Evolutionary conservation across 2,113 vertebrate species (phyloP).

Genomic region (Oryzias woworae): DNA sequence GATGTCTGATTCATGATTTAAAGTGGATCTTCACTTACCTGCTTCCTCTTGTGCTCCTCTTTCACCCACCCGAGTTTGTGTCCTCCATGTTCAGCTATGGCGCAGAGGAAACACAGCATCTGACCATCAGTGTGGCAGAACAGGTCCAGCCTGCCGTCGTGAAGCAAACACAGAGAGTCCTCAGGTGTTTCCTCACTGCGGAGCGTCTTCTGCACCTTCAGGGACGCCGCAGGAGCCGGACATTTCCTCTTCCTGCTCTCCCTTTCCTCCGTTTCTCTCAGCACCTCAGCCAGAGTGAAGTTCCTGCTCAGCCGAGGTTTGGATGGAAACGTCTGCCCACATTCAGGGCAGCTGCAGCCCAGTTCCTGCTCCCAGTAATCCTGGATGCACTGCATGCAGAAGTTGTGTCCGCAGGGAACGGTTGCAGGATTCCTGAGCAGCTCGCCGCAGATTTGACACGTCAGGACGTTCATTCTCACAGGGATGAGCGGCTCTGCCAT

Average conservation of each 20-base stretch:
- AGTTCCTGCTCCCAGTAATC: neutral
- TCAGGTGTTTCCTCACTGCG: constrained; percentile 54
- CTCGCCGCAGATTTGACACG: constrained; percentile 74
- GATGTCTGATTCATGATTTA: no score
- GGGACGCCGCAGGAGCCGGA: constrained; percentile 27
- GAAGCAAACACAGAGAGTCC: constrained; percentile 6
- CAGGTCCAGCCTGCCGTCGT: constrained; percentile 33
- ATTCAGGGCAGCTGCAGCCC: constrained; percentile 22
- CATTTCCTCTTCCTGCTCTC: neutral
- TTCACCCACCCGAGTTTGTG: constrained; percentile 29
- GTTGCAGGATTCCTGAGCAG: constrained; percentile 73
- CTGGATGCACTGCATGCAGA: constrained; percentile 27
- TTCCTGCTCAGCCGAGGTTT: constrained; percentile 12
- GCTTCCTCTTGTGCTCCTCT: constrained; percentile 30
- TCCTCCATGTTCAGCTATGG: constrained; percentile 34
- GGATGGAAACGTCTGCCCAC: constrained; percentile 2
- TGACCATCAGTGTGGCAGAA: constrained; percentile 58
- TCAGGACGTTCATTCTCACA: constrained; percentile 51
- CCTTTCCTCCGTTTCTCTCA: constrained; percentile 64
- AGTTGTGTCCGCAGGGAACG: constrained; percentile 75
- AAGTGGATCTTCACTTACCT: constrained; percentile 29
- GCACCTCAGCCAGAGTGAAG: constrained; percentile 3
- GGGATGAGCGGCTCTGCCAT: constrained; percentile 9
- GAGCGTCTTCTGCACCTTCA: constrained; percentile 75
- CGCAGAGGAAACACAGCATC: constrained; percentile 48